A percentile compares a stretch with the other conserved stretches of the same genome.
Evolutionary conservation across 1,140 invertebrate genomes (phyloP).

Genomic region (Leptopilina boulardi): DNA sequence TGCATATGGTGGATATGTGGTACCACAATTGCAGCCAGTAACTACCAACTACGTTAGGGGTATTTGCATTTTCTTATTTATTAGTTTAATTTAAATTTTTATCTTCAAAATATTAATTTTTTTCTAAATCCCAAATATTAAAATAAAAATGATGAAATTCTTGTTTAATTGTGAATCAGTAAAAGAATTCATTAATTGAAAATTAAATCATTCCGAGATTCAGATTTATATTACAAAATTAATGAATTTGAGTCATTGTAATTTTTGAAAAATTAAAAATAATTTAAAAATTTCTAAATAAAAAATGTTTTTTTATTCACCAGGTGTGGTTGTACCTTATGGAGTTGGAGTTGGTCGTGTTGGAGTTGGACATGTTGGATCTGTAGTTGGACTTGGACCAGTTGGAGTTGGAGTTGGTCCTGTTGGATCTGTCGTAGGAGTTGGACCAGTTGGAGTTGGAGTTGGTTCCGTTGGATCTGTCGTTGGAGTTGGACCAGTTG

Average conservation of each 20-base stretch:
- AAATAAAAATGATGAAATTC: too few species aligned
- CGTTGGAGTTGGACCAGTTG: not conserved
- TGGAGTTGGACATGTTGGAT: not conserved
- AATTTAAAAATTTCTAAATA: not conserved
- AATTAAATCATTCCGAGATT: too few species aligned
- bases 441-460: not conserved
- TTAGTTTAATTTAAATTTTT: not conserved
- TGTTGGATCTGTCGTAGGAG: not conserved
- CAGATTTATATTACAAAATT: too few species aligned
- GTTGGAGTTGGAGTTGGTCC: not conserved
- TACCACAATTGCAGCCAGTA: not conserved
- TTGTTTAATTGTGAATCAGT: too few species aligned
- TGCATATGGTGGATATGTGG: slow-evolving; percentile 25
- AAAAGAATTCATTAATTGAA: too few species aligned
- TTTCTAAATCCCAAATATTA: too few species aligned
- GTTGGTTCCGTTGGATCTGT: not conserved
- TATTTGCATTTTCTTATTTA: not conserved
- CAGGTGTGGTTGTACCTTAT: not conserved
- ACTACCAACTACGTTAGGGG: not conserved
- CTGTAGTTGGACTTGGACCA: not conserved
- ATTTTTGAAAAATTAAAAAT: not conserved
- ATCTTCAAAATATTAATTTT: too few species aligned
- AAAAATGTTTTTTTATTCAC: not conserved
- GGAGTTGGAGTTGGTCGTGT: not conserved
- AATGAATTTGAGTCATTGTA: too few species aligned